These are phyloP conservation scores for Chlamydotis undulata DNA, from an alignment of 2,113 vertebrate species.

Conservation along the genomic window DNA sequence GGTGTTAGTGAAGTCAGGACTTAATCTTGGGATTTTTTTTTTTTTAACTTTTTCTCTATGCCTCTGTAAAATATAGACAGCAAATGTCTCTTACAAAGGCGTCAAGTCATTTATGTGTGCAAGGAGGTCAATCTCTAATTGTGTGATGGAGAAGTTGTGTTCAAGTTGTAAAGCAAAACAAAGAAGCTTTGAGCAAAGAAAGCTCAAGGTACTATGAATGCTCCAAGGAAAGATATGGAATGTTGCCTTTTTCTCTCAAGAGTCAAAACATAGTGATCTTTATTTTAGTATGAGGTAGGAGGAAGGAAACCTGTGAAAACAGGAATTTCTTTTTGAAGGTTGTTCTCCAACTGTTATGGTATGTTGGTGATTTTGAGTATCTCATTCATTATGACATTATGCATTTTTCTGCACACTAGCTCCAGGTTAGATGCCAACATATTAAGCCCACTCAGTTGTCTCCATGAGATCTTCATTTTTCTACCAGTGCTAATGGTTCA, in stretches of 20 bases:
- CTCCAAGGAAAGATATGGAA: background rate
- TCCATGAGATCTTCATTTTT: background rate
- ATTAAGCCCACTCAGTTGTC: background rate
- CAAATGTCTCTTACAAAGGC: background rate
- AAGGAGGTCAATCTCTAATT: background rate
- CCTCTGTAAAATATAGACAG: background rate
- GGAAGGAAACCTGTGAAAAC: background rate
- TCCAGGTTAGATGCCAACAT: background rate
- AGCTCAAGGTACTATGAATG: background rate
- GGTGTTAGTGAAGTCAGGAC: background rate
- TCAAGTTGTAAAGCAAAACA: background rate
- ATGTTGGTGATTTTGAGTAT: background rate
- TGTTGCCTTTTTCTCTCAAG: background rate
- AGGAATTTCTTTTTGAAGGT: background rate
- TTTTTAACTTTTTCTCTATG: background rate
- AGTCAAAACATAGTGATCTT: background rate
- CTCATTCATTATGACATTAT: background rate
- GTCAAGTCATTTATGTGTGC: background rate
- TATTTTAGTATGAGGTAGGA: background rate
- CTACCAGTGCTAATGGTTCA: background rate
- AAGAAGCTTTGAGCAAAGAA: background rate
- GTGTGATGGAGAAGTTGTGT: background rate
- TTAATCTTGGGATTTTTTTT: background rate
- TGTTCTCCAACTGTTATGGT: background rate
- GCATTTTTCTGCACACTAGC: background rate